Evolutionary conservation across 2,888 invertebrate genomes (phyloP).

Genomic region (Idaea straminata): DNA sequence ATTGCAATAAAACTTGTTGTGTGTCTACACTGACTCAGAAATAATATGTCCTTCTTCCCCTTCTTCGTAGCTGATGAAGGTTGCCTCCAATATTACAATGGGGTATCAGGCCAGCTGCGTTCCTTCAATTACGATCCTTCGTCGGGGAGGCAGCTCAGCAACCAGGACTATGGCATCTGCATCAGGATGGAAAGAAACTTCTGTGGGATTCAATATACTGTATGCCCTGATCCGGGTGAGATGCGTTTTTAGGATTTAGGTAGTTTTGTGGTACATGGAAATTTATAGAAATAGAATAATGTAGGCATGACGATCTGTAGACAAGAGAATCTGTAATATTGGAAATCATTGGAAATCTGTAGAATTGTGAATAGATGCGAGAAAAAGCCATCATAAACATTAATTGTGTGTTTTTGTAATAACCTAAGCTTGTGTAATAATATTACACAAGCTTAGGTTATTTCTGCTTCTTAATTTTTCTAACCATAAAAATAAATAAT

Average conservation of each 20-base stretch:
- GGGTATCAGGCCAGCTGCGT: constrained; percentile 88
- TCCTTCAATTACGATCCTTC: constrained; percentile 92
- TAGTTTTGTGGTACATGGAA: too few species aligned
- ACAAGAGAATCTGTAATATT: too few species aligned
- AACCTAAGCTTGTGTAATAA: too few species aligned
- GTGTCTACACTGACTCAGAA: not conserved
- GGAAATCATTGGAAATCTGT: too few species aligned
- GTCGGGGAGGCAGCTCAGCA: constrained; percentile 89
- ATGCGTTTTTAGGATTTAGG: not conserved
- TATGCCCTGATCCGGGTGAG: constrained; percentile 84
- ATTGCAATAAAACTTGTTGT: not conserved
- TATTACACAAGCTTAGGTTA: too few species aligned
- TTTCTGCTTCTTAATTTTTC: too few species aligned
- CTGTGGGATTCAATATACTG: constrained; percentile 91
- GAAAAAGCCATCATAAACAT: too few species aligned
- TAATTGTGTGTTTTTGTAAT: too few species aligned
- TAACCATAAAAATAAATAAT: too few species aligned
- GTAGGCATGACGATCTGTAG: too few species aligned
- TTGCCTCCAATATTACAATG: constrained; percentile 89
- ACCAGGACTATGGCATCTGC: constrained; percentile 94
- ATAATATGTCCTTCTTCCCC: constrained; percentile 1
- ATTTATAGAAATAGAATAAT: too few species aligned
- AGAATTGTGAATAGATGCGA: too few species aligned
- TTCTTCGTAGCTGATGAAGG: constrained; percentile 83
- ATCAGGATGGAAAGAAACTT: constrained; percentile 91